Conservation (phyloP, 2,113 vertebrate genomes). For the Cichladusa arquata region DNA sequence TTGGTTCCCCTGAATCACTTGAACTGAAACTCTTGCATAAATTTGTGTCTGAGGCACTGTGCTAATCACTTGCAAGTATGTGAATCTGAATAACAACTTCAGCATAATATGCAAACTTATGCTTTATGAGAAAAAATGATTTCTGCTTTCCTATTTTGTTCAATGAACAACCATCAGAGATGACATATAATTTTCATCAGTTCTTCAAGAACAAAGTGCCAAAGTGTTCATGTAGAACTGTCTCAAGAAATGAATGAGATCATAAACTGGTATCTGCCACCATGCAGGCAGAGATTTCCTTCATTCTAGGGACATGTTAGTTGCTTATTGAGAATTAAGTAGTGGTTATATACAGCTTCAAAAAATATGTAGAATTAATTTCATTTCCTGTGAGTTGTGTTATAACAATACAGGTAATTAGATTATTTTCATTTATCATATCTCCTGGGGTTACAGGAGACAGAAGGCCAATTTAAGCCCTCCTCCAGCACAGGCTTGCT, state of each 20-base stretch:
- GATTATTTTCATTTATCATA: background rate
- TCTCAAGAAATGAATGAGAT: background rate
- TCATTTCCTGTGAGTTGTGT: background rate
- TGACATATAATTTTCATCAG: background rate
- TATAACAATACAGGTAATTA: background rate
- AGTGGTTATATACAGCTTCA: background rate
- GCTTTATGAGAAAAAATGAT: background rate
- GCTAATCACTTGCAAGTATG: background rate
- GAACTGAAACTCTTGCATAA: conserved; percentile 35
- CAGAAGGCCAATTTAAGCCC: background rate
- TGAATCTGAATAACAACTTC: conserved; percentile 22
- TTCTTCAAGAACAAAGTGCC: background rate
- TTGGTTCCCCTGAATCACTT: conserved; percentile 75
- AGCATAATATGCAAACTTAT: background rate
- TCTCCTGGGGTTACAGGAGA: background rate
- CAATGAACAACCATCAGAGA: background rate
- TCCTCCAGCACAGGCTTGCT: background rate
- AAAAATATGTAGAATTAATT: background rate
- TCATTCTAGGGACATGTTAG: background rate
- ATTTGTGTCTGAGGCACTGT: background rate
- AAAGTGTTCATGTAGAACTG: background rate
- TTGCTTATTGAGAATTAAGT: background rate
- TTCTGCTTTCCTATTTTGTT: background rate
- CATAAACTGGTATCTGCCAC: background rate
- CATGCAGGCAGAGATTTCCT: background rate